phyloP scores from a whole-genome alignment of 2,113 vertebrate genomes.

The Camelus bactrianus region DNA sequence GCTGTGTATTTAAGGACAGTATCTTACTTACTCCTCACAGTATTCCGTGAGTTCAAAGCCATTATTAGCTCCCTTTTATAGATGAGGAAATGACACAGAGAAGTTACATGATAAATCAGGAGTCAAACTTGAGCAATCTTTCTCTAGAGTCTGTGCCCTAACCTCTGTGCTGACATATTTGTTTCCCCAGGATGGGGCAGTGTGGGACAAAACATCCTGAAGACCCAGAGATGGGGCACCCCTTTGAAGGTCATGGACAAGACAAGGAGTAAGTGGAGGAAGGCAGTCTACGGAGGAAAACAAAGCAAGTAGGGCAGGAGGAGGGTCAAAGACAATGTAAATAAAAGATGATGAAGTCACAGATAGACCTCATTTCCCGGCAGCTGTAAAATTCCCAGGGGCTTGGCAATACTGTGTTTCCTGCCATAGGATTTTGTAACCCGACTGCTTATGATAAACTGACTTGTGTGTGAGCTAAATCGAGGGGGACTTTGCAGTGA shows the following conservation, averaged over 20 bases:
- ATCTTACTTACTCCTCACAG: neutral
- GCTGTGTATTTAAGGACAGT: neutral
- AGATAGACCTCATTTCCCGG: neutral
- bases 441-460: neutral
- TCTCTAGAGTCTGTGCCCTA: neutral
- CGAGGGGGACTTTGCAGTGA: neutral
- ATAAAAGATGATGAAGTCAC: neutral
- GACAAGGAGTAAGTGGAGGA: neutral
- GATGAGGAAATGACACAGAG: neutral
- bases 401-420: slow-evolving; percentile 25
- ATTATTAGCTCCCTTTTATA: neutral
- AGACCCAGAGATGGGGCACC: neutral
- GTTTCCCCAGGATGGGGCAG: neutral
- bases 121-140: neutral
- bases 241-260: neutral
- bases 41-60: neutral
- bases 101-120: neutral
- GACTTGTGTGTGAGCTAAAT: neutral
- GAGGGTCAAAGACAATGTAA: neutral
- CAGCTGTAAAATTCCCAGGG: neutral
- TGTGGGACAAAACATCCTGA: neutral
- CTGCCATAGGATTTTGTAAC: slow-evolving; percentile 16
- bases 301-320: neutral
- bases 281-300: neutral
- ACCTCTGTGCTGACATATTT: neutral